Evolutionary conservation across 2,888 invertebrate genomes (phyloP).

Genomic region (Aricia artaxerxes): DNA sequence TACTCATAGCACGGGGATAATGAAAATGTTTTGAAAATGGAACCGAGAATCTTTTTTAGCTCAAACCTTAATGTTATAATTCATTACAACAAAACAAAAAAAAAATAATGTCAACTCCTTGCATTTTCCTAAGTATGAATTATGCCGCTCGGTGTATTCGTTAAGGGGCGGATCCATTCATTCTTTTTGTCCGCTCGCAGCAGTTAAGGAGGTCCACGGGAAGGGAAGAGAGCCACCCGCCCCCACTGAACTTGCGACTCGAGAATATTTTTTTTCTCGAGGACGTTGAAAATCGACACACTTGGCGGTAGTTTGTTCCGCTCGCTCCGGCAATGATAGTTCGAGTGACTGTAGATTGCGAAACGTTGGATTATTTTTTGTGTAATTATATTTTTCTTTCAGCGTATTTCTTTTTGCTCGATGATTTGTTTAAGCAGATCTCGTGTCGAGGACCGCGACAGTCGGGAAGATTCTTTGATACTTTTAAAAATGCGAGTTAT

Average conservation of each 20-base stretch:
- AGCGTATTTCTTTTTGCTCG: slow-evolving; percentile 43
- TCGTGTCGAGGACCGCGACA: slow-evolving; percentile 33
- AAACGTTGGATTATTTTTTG: slow-evolving; percentile 52
- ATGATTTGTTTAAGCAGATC: slow-evolving; percentile 36
- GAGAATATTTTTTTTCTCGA: slow-evolving; percentile 79
- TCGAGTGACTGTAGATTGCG: slow-evolving; percentile 67
- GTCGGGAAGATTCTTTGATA: slow-evolving; percentile 25
- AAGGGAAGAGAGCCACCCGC: slow-evolving; percentile 52
- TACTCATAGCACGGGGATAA: slow-evolving; percentile 28
- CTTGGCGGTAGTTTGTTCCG: slow-evolving; percentile 76
- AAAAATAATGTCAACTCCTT: slow-evolving; percentile 73
- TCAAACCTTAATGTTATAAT: slow-evolving; percentile 31
- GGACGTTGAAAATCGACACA: slow-evolving; percentile 77
- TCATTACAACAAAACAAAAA: slow-evolving; percentile 45
- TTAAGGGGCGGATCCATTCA: slow-evolving; percentile 80
- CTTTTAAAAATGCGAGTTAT: slow-evolving; percentile 18
- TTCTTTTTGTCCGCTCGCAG: slow-evolving; percentile 78
- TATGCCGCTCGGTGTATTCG: slow-evolving; percentile 81
- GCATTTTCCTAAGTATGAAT: slow-evolving; percentile 79
- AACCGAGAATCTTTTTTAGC: slow-evolving; percentile 26
- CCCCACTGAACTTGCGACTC: slow-evolving; percentile 72
- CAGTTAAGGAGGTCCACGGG: slow-evolving; percentile 76
- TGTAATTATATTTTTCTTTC: slow-evolving; percentile 55
- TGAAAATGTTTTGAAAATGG: slow-evolving; percentile 30
- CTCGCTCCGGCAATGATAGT: slow-evolving; percentile 69